A percentile compares a stretch with the other conserved stretches of the same genome.
phyloP scores from a whole-genome alignment of 2,888 invertebrate genomes.

The Cerceris ruficornis region DNA sequence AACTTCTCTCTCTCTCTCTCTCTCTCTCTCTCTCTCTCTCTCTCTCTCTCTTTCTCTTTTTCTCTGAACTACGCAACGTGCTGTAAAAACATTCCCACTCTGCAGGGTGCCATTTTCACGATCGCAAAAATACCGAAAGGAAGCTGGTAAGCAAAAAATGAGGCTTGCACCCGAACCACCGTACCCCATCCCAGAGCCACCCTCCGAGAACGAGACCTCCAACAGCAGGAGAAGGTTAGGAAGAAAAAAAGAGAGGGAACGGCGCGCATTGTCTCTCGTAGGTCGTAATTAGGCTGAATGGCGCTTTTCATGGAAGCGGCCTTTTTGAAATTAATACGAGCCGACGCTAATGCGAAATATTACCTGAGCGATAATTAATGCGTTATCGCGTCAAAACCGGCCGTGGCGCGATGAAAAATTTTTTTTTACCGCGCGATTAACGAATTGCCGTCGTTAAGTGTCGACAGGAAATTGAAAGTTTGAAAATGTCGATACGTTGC shows the following conservation, averaged over 20 bases:
- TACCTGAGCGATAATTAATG: constrained; percentile 68
- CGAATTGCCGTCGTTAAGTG: constrained; percentile 48
- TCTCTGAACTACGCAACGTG: constrained; percentile 14
- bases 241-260: constrained; percentile 39
- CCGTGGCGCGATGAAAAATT: constrained; percentile 45
- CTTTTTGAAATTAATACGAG: constrained; percentile 67
- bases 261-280: constrained; percentile 63
- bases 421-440: constrained; percentile 65
- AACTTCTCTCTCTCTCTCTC: no score
- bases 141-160: constrained; percentile 40
- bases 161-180: constrained; percentile 33
- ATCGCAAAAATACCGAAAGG: constrained; percentile 43
- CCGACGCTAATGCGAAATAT: constrained; percentile 66
- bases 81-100: constrained; percentile 49
- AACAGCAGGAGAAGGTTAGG: constrained; percentile 7
- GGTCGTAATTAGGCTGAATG: constrained; percentile 71
- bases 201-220: constrained; percentile 36
- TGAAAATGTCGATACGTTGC: constrained; percentile 26
- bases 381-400: constrained; percentile 69
- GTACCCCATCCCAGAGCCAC: constrained; percentile 4
- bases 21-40: no score
- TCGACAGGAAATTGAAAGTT: constrained; percentile 11
- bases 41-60: constrained; percentile 21
- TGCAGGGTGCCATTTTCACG: constrained; percentile 55
- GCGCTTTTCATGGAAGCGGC: constrained; percentile 66